Evolutionary conservation across 2,888 invertebrate genomes (phyloP).

Genomic region (Pediacus dermestoides): DNA sequence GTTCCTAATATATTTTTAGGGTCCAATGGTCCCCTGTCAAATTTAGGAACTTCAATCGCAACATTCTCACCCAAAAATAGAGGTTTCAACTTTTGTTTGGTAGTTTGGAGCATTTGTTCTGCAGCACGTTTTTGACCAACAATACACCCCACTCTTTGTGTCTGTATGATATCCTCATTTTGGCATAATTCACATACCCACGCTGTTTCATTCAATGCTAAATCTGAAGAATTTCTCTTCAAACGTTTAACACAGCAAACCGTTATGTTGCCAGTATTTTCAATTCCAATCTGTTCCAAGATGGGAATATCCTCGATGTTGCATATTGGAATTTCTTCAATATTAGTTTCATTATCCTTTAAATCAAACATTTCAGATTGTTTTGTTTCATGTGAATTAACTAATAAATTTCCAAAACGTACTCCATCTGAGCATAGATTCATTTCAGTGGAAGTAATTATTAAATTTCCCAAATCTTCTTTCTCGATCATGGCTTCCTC

Average conservation of each 20-base stretch:
- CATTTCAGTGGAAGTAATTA: too few species aligned
- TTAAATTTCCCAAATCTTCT: too few species aligned
- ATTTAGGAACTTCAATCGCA: constrained; percentile 15
- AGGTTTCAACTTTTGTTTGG: constrained; percentile 15
- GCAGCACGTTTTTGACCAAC: constrained; percentile 16
- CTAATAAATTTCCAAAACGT: too few species aligned
- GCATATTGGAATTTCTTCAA: not conserved
- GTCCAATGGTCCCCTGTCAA: constrained; percentile 14
- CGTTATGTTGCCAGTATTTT: not conserved
- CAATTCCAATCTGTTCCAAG: constrained; percentile 1
- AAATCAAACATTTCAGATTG: too few species aligned
- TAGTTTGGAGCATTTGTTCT: constrained; percentile 15
- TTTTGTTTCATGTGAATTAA: too few species aligned
- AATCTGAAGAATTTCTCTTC: not conserved
- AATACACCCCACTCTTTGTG: constrained; percentile 8
- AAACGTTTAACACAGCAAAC: constrained; percentile 1
- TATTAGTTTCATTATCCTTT: too few species aligned
- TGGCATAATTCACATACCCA: constrained; percentile 1
- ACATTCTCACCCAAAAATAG: constrained; percentile 13
- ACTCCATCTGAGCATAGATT: too few species aligned
- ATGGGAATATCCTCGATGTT: constrained; percentile 2
- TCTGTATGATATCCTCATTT: not conserved
- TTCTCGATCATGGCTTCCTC: too few species aligned
- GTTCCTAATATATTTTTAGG: constrained; percentile 21
- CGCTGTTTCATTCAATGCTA: constrained; percentile 1